Evolutionary conservation across 2,797 vertebrate genomes (phyloP).

Genomic region (Microctenopoma steveboyesi): DNA sequence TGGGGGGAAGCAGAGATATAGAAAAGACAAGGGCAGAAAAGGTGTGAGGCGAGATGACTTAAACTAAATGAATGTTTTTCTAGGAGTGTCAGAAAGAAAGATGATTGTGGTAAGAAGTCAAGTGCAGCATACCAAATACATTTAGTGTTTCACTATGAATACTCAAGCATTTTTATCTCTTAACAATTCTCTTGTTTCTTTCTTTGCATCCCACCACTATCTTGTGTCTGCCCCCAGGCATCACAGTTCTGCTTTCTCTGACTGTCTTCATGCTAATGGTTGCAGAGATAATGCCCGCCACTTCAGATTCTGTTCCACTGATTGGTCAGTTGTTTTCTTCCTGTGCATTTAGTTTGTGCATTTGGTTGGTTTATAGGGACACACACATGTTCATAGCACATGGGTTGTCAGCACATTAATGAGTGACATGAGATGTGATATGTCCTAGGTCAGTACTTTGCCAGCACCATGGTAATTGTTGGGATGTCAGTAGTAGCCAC

Average conservation of each 20-base stretch:
- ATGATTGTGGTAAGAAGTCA: conserved; percentile 39
- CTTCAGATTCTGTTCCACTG: conserved; percentile 85
- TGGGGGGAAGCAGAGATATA: background rate
- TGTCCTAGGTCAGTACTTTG: conserved; percentile 85
- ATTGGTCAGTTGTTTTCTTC: conserved; percentile 75
- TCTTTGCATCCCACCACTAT: conserved; percentile 30
- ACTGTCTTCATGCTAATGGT: conserved; percentile 88
- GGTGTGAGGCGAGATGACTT: conserved; percentile 17
- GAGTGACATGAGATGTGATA: conserved; percentile 1
- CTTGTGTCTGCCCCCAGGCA: conserved; percentile 73
- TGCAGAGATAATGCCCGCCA: conserved; percentile 87
- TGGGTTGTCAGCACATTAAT: background rate
- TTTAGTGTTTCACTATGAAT: conserved; percentile 27
- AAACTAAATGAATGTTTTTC: conserved; percentile 36
- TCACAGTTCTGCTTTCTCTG: conserved; percentile 85
- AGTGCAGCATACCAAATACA: conserved; percentile 43
- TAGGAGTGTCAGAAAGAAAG: conserved; percentile 39
- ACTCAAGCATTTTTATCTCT: conserved; percentile 19
- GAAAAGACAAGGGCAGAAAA: conserved; percentile 26
- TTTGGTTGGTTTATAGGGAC: background rate
- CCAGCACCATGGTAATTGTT: conserved; percentile 88
- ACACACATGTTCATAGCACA: background rate
- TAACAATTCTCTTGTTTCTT: conserved; percentile 18
- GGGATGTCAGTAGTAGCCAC: conserved; percentile 88
- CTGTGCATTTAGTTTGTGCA: background rate